Evolutionary conservation across 2,888 invertebrate genomes (phyloP).

Genomic region (Pristionchus arcanus): DNA sequence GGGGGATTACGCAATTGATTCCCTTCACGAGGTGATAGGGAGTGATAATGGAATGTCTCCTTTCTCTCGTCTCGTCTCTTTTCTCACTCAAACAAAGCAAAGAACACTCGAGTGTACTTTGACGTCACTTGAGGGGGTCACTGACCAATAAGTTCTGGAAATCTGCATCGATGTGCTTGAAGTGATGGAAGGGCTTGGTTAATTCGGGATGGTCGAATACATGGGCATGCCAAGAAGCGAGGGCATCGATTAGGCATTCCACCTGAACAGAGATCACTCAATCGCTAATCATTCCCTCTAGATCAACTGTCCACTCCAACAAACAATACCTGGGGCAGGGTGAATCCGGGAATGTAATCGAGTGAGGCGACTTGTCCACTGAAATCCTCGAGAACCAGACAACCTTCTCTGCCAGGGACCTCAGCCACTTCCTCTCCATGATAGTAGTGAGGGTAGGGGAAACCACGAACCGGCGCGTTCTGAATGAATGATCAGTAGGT

Average conservation of each 20-base stretch:
- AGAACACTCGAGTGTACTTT: not conserved
- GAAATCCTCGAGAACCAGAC: constrained; percentile 53
- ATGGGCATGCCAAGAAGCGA: constrained; percentile 43
- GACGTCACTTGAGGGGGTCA: not conserved
- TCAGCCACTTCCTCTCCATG: constrained; percentile 40
- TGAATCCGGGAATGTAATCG: constrained; percentile 56
- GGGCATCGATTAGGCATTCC: constrained; percentile 9
- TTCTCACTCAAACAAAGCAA: not conserved
- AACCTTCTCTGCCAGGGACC: constrained; percentile 15
- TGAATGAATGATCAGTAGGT: not conserved
- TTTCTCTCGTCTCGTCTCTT: constrained; percentile 8
- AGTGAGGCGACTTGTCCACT: constrained; percentile 11
- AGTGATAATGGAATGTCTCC: not conserved
- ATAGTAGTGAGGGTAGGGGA: constrained; percentile 52
- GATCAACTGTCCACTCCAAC: not conserved
- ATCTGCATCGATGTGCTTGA: constrained; percentile 11
- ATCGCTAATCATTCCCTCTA: not conserved
- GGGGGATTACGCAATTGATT: not conserved
- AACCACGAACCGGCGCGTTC: constrained; percentile 10
- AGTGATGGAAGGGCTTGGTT: constrained; percentile 28
- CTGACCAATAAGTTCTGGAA: constrained; percentile 37
- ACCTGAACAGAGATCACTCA: constrained; percentile 18
- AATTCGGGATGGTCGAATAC: constrained; percentile 24
- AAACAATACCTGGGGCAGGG: constrained; percentile 39
- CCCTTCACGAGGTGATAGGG: constrained; percentile 11